phyloP scores from a whole-genome alignment of 1,140 invertebrate species.

The Leptinotarsa lineolata region DNA sequence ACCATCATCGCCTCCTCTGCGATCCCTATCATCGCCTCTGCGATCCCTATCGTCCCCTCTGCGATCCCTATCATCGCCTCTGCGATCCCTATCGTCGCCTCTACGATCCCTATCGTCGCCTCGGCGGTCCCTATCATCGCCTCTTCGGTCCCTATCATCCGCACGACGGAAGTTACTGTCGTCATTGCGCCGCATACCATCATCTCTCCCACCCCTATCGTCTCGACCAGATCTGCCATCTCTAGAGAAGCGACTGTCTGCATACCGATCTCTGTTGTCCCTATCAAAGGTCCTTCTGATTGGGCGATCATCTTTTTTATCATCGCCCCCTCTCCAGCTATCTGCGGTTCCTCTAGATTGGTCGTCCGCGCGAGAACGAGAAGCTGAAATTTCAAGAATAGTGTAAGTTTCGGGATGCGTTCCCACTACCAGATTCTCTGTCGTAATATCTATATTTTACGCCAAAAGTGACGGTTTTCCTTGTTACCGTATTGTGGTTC shows the following conservation, averaged over 20 bases:
- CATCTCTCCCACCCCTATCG: conserved; percentile 12
- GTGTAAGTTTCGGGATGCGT: no score
- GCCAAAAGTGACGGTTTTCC: no score
- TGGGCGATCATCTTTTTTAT: conserved; percentile 28
- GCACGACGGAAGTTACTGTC: not conserved
- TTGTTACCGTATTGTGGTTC: no score
- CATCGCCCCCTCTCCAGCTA: conserved; percentile 19
- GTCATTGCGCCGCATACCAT: not conserved
- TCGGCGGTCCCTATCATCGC: conserved; percentile 26
- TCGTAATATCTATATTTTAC: no score
- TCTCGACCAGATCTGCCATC: conserved; percentile 27
- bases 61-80: conserved; percentile 23
- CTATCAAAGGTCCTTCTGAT: conserved; percentile 21
- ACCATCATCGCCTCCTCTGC: conserved; percentile 25
- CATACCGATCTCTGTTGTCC: conserved; percentile 21
- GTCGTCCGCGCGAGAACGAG: conserved; percentile 29
- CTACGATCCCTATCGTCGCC: conserved; percentile 27
- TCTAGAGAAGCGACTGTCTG: conserved; percentile 21
- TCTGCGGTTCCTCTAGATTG: conserved; percentile 12
- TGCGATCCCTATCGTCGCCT: conserved; percentile 26
- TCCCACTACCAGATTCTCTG: no score
- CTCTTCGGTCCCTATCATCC: conserved; percentile 23
- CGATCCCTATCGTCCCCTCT: conserved; percentile 22
- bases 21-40: conserved; percentile 25
- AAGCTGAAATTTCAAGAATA: not conserved